Evolutionary conservation across 2,888 invertebrate genomes (phyloP).

Genomic region (Drosophila percnosoma): DNA sequence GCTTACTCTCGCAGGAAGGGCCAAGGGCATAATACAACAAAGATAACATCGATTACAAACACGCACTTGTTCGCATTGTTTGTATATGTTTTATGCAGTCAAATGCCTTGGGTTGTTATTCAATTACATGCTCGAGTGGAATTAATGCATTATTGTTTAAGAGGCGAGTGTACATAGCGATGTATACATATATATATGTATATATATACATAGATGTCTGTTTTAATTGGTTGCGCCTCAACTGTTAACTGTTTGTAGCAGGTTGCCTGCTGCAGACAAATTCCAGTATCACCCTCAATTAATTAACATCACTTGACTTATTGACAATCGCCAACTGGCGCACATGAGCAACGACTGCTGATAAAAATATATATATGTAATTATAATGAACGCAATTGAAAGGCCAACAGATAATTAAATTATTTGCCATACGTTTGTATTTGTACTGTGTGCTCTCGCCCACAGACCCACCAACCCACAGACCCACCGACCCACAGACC

Average conservation of each 20-base stretch:
- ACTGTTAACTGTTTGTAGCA: slow-evolving; percentile 62
- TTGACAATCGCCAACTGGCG: slow-evolving; percentile 66
- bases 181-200: not conserved
- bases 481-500: not conserved
- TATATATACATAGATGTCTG: slow-evolving; percentile 26
- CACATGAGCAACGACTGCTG: slow-evolving; percentile 55
- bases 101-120: slow-evolving; percentile 20
- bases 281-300: slow-evolving; percentile 72
- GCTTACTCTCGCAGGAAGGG: slow-evolving; percentile 1
- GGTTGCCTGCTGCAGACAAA: slow-evolving; percentile 50
- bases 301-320: slow-evolving; percentile 83
- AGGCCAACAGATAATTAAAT: slow-evolving; percentile 74
- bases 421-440: slow-evolving; percentile 54
- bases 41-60: slow-evolving; percentile 21
- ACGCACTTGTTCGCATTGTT: slow-evolving; percentile 26
- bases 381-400: slow-evolving; percentile 76
- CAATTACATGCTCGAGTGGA: slow-evolving; percentile 47
- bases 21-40: slow-evolving; percentile 10
- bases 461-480: slow-evolving; percentile 7
- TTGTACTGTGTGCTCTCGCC: slow-evolving; percentile 23
- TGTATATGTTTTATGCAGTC: slow-evolving; percentile 5
- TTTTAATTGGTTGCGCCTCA: slow-evolving; percentile 62
- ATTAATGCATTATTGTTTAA: slow-evolving; percentile 53
- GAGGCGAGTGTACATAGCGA: slow-evolving; percentile 4
- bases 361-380: slow-evolving; percentile 73